Conservation (phyloP, 2,113 vertebrate genomes). For the Vicugna pacos region DNA sequence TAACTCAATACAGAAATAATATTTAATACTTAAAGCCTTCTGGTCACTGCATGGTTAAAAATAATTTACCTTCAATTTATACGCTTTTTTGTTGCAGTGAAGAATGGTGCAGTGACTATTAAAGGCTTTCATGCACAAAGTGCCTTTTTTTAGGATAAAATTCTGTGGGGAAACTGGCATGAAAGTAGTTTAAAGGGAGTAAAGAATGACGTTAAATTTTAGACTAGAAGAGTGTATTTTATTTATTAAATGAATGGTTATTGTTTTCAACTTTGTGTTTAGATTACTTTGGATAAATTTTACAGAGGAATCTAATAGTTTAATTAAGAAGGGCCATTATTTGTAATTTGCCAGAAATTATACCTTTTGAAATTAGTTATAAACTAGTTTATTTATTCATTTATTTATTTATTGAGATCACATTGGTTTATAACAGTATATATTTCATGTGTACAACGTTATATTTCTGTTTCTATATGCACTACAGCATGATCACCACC, state of each 20-base stretch:
- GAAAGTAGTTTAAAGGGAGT: neutral
- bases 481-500: neutral
- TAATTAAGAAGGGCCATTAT: conserved; percentile 52
- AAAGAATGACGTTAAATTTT: conserved; percentile 18
- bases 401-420: neutral
- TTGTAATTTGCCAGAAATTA: neutral
- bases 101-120: neutral
- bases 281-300: neutral
- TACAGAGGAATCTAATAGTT: conserved; percentile 13
- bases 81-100: neutral
- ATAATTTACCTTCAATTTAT: neutral
- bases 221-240: neutral
- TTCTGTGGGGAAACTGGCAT: neutral
- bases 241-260: neutral
- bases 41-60: neutral
- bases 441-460: neutral
- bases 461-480: neutral
- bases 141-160: neutral
- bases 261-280: conserved; percentile 8
- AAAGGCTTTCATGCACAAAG: neutral
- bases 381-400: neutral
- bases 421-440: neutral
- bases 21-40: neutral
- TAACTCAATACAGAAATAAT: neutral
- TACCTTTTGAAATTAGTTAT: neutral